Percentiles rank a stretch among this genome's conserved stretches.
phyloP scores from a whole-genome alignment of 2,113 vertebrate species.

The Chaetodon trifascialis region DNA sequence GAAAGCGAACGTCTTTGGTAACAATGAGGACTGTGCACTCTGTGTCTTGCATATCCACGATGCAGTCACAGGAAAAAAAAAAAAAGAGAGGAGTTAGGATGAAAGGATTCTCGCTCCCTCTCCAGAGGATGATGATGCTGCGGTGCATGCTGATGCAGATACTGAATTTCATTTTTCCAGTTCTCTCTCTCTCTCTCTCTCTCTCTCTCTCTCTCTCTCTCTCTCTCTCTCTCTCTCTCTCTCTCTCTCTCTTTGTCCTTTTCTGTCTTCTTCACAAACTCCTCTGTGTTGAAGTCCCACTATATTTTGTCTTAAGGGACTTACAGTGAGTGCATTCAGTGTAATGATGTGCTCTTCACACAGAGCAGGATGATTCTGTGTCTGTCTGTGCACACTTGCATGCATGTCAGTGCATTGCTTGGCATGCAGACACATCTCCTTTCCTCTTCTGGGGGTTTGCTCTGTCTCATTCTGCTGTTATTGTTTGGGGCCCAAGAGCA shows the following conservation, averaged over 20 bases:
- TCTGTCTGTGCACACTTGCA: slow-evolving; percentile 11
- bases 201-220: not conserved
- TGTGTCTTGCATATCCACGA: slow-evolving; percentile 38
- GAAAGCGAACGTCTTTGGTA: slow-evolving; percentile 38
- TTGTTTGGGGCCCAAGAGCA: slow-evolving; percentile 66
- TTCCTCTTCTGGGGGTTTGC: slow-evolving; percentile 32
- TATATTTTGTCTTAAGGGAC: slow-evolving; percentile 30
- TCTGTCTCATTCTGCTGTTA: slow-evolving; percentile 61
- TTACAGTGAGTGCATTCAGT: slow-evolving; percentile 13
- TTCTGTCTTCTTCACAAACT: slow-evolving; percentile 8
- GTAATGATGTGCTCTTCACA: not conserved
- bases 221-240: no score
- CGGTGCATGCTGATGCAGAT: slow-evolving; percentile 70
- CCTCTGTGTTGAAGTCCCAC: slow-evolving; percentile 8
- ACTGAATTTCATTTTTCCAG: slow-evolving; percentile 38
- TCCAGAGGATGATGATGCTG: slow-evolving; percentile 65
- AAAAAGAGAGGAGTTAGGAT: slow-evolving; percentile 41
- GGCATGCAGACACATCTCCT: slow-evolving; percentile 29
- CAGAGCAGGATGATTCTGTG: not conserved
- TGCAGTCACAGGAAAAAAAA: slow-evolving; percentile 40
- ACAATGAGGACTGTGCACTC: slow-evolving; percentile 41
- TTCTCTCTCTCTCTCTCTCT: slow-evolving; percentile 4
- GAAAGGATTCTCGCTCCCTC: slow-evolving; percentile 63
- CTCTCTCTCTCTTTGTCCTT: not conserved
- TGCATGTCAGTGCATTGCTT: slow-evolving; percentile 32